Evolutionary conservation across 2,113 vertebrate genomes (phyloP), one percentile per base, ranked within the genome.

Genomic region (Cryptotis parvus): DNA sequence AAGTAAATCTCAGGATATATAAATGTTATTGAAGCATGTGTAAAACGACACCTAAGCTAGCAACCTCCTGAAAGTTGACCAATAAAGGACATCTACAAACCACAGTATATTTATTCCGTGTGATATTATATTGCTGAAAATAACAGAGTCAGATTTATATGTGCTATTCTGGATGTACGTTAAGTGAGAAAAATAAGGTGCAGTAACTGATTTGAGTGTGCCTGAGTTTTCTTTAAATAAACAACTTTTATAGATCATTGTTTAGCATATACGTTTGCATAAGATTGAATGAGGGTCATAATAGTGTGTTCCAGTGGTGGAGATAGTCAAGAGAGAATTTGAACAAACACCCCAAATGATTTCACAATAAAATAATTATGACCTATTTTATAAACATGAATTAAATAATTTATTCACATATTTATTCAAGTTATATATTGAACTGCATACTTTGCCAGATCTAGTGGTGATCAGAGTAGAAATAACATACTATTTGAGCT

Each of bases 1-100:
- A 16, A 41, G 11, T 58, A 84, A 90, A 90, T 77, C n/a, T 66
- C 55, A 15, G 9, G 41, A 76, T 12, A 22, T 26, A 39, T 41
- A 58, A n/a, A 79, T 43, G 15, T 66, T 77, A 68, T 77, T 37
- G 18, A 14, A 41, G 8, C 31, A 75, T 73, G 8, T 35, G 92
- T 89, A 83, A 89, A 70, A 72, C 33, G 52, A 83, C 41, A 26
- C 45, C 79, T 58, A 22, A 31, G 5, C 18, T 16, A 68, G 31
- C 55, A 68, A 72, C 7, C 10, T 37, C 12, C 29, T 24, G 10
- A 52, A 45, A 49, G 12, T 58, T n/a, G 12, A 72, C 2, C 29
- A 66, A n/a, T 73, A 82, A 92, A 91, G 35, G 12, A 93, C 61
- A 43, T 41, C 1, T 52, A 68, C 12, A 41, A 84, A 39, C 63